A percentile compares a stretch with the other conserved stretches of the same genome.
phyloP scores from a whole-genome alignment of 35 echinoderm and acorn worm species.

The Ptychodera flava region DNA sequence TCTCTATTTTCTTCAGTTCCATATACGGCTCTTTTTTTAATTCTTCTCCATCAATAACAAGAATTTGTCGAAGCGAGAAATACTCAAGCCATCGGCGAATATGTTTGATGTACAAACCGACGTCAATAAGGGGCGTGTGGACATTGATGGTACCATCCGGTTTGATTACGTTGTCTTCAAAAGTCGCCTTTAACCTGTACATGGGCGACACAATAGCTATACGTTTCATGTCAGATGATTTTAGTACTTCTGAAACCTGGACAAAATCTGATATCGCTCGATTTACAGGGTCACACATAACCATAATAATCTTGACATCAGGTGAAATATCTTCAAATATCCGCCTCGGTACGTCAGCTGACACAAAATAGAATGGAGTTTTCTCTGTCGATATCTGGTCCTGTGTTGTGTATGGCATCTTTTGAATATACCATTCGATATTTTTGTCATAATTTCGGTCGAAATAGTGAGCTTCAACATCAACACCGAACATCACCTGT shows the following conservation, averaged over 20 bases:
- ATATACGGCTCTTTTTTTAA: neutral
- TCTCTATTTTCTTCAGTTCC: neutral
- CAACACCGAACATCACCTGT: slow-evolving; percentile 20
- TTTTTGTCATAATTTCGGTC: no score
- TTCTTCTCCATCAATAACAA: neutral
- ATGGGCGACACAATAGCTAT: neutral
- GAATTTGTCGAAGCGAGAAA: neutral
- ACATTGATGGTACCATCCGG: neutral
- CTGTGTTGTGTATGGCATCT: no score
- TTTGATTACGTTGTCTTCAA: slow-evolving; percentile 76
- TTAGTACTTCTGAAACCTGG: no score
- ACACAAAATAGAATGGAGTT: no score
- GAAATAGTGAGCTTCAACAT: slow-evolving; percentile 39
- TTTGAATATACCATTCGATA: slow-evolving; percentile 27
- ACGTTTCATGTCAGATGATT: no score
- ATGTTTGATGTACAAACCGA: neutral
- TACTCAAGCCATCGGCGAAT: neutral
- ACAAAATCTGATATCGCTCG: no score
- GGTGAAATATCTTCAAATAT: no score
- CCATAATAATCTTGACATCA: no score
- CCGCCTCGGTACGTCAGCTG: no score
- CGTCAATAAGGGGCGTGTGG: neutral
- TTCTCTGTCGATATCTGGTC: no score
- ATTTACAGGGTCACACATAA: no score
- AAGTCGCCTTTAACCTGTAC: slow-evolving; percentile 45